These are phyloP conservation scores for Numida meleagris DNA, from an alignment of 2,113 vertebrate genomes.

Conservation along the genomic window DNA sequence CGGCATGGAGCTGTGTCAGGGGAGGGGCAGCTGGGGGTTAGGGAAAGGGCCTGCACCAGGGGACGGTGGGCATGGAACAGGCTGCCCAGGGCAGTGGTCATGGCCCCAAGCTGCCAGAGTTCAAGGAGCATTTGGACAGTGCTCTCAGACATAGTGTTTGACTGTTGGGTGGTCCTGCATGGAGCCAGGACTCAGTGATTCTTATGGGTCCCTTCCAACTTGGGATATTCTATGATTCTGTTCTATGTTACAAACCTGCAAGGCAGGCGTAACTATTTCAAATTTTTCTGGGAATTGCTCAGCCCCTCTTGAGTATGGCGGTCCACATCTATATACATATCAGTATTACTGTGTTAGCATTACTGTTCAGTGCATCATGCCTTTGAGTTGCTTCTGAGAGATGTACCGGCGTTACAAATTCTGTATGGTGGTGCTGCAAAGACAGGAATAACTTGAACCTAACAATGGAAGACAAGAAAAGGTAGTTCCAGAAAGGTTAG, in stretches of 20 bases:
- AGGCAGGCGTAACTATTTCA: background rate
- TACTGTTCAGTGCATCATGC: accelerated
- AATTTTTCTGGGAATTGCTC: background rate
- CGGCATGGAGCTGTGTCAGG: background rate
- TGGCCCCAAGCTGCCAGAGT: background rate
- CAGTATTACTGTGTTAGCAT: background rate
- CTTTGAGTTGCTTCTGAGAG: background rate
- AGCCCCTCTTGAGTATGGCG: background rate
- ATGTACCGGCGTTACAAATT: accelerated
- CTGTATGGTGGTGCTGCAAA: background rate
- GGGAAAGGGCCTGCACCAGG: background rate
- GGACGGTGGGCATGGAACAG: background rate
- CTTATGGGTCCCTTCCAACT: too few species aligned
- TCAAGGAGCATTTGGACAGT: background rate
- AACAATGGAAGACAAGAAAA: background rate
- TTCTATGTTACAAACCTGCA: background rate
- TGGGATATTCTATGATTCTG: too few species aligned
- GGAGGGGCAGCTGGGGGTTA: background rate
- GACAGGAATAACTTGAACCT: background rate
- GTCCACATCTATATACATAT: background rate
- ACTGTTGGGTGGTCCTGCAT: background rate
- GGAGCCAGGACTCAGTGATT: background rate
- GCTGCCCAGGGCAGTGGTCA: background rate
- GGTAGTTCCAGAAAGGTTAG: background rate
- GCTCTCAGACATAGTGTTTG: background rate